phyloP scores from a whole-genome alignment of 2,797 vertebrate species.

The Bufotes viridis region DNA sequence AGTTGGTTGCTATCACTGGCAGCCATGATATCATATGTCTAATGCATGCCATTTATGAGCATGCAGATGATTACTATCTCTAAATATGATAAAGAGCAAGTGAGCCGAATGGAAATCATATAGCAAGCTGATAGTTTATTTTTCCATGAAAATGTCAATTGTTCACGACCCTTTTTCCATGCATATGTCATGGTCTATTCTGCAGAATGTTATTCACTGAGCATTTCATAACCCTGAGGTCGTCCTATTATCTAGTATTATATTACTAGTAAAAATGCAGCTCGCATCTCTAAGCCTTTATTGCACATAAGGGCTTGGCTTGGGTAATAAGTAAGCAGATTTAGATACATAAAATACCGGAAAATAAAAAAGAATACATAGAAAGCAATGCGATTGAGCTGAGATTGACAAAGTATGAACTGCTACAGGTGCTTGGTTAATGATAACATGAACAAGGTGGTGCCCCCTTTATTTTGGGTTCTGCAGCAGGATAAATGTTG shows the following conservation, averaged over 20 bases:
- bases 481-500: too few species aligned
- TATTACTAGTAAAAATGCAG: constrained; percentile 17
- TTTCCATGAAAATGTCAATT: constrained; percentile 54
- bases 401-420: too few species aligned
- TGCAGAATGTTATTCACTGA: constrained; percentile 39
- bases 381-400: too few species aligned
- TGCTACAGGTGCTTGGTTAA: too few species aligned
- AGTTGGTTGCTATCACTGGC: neutral
- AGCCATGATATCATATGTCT: neutral
- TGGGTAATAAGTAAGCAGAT: neutral
- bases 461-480: too few species aligned
- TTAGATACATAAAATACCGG: neutral
- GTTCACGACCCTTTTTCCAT: constrained; percentile 50
- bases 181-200: constrained; percentile 39
- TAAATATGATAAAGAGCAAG: constrained; percentile 30
- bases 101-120: constrained; percentile 2
- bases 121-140: constrained; percentile 46
- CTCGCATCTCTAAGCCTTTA: neutral
- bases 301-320: neutral
- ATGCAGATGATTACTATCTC: neutral
- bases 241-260: constrained; percentile 40
- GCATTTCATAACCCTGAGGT: constrained; percentile 10
- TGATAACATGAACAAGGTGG: too few species aligned
- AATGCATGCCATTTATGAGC: neutral
- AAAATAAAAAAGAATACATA: too few species aligned